Conservation (phyloP, 2,113 vertebrate species). For the Tretioscincus oriximinensis region DNA sequence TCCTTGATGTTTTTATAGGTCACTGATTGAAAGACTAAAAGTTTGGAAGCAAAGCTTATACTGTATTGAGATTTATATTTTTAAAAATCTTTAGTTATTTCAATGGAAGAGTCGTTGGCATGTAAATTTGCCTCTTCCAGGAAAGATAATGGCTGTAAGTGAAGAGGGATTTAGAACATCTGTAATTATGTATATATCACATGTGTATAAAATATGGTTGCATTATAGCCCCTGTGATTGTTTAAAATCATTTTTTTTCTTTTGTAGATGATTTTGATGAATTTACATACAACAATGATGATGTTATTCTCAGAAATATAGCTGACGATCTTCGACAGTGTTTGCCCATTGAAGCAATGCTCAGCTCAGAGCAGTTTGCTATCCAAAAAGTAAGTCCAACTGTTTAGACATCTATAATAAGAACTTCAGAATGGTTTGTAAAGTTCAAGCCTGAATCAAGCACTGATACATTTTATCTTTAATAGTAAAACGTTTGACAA, state of each 20-base stretch:
- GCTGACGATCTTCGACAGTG: conserved; percentile 81
- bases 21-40: conserved; percentile 52
- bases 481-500: no score
- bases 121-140: conserved; percentile 48
- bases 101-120: conserved; percentile 51
- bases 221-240: conserved; percentile 32
- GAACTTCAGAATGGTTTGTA: background rate
- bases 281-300: conserved; percentile 78
- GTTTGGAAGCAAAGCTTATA: conserved; percentile 40
- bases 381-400: conserved; percentile 74
- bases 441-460: no score
- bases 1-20: conserved; percentile 67
- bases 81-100: conserved; percentile 59
- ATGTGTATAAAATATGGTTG: conserved; percentile 40
- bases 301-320: conserved; percentile 81
- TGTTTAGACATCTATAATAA: conserved; percentile 14
- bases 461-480: no score
- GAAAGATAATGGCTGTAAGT: conserved; percentile 37
- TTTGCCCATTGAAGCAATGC: conserved; percentile 81
- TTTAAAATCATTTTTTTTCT: background rate
- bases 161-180: conserved; percentile 47
- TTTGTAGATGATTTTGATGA: conserved; percentile 85
- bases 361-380: conserved; percentile 77
- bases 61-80: conserved; percentile 59
- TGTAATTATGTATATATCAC: conserved; percentile 48